phyloP scores from a whole-genome alignment of 1,140 invertebrate species.

The Notospermus geniculatus region DNA sequence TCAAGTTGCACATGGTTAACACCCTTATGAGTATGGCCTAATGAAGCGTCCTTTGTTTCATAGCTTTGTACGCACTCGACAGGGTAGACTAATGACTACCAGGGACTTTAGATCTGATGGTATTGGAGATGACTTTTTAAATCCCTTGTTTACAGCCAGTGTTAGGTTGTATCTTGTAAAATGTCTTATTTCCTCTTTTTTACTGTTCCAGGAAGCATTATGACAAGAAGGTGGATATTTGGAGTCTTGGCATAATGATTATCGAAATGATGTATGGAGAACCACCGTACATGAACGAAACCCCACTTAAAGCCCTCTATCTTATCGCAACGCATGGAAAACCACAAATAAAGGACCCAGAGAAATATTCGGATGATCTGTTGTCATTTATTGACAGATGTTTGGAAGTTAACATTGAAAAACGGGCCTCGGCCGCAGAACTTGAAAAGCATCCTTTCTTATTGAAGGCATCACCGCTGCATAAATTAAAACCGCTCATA shows the following conservation, averaged over 20 bases:
- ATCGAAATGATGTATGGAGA: conserved; percentile 58
- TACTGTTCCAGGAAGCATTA: conserved; percentile 55
- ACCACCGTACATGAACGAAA: conserved; percentile 55
- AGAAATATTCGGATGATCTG: conserved; percentile 89
- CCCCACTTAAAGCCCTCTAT: conserved; percentile 64
- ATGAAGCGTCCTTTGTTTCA: no score
- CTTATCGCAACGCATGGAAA: conserved; percentile 68
- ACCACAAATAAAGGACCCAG: conserved; percentile 76
- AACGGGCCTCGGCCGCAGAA: conserved; percentile 80
- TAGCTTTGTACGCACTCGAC: no score
- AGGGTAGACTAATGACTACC: no score
- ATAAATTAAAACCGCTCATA: conserved; percentile 90
- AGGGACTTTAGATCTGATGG: not conserved
- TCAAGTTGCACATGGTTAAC: no score
- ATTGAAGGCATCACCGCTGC: conserved; percentile 87
- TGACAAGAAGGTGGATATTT: conserved; percentile 55
- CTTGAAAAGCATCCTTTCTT: conserved; percentile 94
- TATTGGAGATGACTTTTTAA: not conserved
- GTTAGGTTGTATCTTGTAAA: no score
- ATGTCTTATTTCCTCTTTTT: no score
- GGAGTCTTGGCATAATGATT: conserved; percentile 56
- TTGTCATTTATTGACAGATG: conserved; percentile 97
- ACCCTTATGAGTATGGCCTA: no score
- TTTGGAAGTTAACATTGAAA: conserved; percentile 95
- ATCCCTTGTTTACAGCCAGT: not conserved